phyloP scores from a whole-genome alignment of 2,113 vertebrate species.

The Gavia stellata region DNA sequence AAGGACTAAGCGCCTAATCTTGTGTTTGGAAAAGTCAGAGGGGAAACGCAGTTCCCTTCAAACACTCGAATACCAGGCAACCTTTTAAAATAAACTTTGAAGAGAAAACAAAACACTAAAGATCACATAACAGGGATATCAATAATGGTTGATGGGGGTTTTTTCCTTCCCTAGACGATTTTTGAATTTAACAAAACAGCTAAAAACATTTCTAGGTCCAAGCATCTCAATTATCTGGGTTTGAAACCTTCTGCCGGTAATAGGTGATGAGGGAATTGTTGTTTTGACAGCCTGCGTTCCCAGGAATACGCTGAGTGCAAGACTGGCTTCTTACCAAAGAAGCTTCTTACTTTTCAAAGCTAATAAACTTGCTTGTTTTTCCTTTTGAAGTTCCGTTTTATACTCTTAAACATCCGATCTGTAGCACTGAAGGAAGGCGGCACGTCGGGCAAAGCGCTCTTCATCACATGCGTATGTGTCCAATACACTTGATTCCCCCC shows the following conservation, averaged over 20 bases:
- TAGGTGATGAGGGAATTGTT: not conserved
- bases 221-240: not conserved
- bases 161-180: not conserved
- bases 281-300: not conserved
- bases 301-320: not conserved
- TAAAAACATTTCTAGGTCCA: not conserved
- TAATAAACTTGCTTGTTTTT: not conserved
- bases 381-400: not conserved
- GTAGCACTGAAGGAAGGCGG: not conserved
- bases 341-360: too few species aligned
- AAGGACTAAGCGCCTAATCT: not conserved
- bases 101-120: not conserved
- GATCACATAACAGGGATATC: not conserved
- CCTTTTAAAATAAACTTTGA: not conserved
- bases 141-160: not conserved
- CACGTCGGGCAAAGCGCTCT: rapidly evolving
- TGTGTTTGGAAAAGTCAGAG: not conserved
- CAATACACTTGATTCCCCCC: rapidly evolving
- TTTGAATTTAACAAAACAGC: not conserved
- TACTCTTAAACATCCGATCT: rapidly evolving
- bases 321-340: not conserved
- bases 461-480: rapidly evolving
- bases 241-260: not conserved
- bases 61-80: not conserved
- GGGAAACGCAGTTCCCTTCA: not conserved